phyloP scores from a whole-genome alignment of 2,888 invertebrate species.

The Drosophila flavopinicola region DNA sequence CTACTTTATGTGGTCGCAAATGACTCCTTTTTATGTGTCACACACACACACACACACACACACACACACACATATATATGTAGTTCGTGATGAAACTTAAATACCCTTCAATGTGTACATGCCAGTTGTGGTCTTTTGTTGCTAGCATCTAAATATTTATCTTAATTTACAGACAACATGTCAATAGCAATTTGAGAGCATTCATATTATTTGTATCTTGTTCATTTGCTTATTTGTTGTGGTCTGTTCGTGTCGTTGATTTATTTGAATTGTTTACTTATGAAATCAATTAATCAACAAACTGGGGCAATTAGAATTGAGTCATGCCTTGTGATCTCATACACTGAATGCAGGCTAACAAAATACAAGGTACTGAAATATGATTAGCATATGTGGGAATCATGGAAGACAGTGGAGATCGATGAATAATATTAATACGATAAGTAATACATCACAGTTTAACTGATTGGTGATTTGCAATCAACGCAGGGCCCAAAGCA shows the following conservation, averaged over 20 bases:
- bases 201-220: neutral
- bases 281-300: constrained; percentile 23
- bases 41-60: neutral
- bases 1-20: neutral
- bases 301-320: constrained; percentile 11
- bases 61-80: no score
- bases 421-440: constrained; percentile 1
- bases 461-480: no score
- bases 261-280: constrained; percentile 24
- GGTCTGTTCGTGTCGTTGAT: constrained; percentile 3
- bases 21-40: constrained; percentile 1
- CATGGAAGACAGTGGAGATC: neutral
- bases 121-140: no score
- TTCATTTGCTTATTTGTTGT: neutral
- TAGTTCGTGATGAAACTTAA: neutral
- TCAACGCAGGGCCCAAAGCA: no score
- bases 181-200: no score
- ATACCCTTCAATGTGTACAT: neutral
- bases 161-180: no score
- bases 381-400: neutral
- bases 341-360: constrained; percentile 1
- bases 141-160: neutral
- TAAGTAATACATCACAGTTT: no score
- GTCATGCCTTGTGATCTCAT: constrained; percentile 43
- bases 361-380: no score